phyloP scores from a whole-genome alignment of 1,140 invertebrate genomes.

The Zeugodacus cucurbitae region DNA sequence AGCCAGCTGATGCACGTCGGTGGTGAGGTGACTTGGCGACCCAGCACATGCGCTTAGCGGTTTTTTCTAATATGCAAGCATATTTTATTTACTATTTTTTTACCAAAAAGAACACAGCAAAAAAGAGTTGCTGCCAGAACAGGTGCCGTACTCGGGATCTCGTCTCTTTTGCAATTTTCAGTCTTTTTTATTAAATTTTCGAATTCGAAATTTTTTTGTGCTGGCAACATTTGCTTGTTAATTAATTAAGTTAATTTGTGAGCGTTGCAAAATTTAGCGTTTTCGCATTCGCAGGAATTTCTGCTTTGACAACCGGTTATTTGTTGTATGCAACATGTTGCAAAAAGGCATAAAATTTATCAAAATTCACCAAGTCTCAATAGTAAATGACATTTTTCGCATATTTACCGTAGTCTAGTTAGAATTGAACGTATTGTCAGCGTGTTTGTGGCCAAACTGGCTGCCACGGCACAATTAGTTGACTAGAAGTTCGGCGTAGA shows the following conservation, averaged over 20 bases:
- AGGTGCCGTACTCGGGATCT: background rate
- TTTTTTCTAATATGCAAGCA: background rate
- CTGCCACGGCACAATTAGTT: background rate
- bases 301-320: background rate
- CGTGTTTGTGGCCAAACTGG: background rate
- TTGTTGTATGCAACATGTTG: no score
- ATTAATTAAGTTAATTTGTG: conserved; percentile 39
- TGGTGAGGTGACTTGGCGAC: conserved; percentile 10
- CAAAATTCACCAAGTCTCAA: conserved; percentile 9
- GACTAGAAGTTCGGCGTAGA: background rate
- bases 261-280: background rate
- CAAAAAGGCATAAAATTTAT: background rate
- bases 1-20: background rate
- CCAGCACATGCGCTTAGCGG: background rate
- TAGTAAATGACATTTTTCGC: conserved; percentile 20
- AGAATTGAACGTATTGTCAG: conserved; percentile 12
- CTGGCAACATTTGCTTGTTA: conserved; percentile 9
- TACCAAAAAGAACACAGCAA: background rate
- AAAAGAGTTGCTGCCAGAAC: background rate
- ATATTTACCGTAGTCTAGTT: background rate
- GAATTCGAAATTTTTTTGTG: background rate
- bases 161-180: background rate
- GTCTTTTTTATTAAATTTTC: background rate
- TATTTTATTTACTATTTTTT: background rate
- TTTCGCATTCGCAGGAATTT: background rate